A percentile compares a stretch with the other conserved stretches of the same genome.
Evolutionary conservation across 2,797 vertebrate genomes (phyloP).

Genomic region (Acestrorhynchus altus): DNA sequence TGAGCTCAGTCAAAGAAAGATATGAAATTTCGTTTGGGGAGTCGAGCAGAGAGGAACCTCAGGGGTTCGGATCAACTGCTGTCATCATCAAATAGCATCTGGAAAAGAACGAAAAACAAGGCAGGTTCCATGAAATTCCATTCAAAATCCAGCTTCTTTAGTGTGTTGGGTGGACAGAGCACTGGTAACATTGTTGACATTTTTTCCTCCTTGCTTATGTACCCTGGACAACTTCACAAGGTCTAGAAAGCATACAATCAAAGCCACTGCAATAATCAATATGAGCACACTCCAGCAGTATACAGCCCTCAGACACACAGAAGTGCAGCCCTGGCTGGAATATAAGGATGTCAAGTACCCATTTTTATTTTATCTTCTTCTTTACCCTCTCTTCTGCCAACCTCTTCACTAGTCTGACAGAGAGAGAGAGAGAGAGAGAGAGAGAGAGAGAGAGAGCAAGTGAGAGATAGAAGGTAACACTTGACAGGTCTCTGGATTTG

Average conservation of each 20-base stretch:
- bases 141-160: neutral
- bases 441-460: conserved; percentile 8
- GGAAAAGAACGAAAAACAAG: neutral
- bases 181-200: neutral
- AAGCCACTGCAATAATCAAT: conserved; percentile 6
- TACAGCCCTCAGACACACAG: conserved; percentile 29
- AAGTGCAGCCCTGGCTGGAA: neutral
- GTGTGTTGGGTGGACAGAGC: neutral
- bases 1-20: neutral
- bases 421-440: conserved; percentile 17
- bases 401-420: conserved; percentile 34
- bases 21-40: neutral
- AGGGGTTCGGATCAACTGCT: neutral
- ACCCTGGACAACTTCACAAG: neutral
- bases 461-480: conserved; percentile 33
- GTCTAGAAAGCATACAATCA: neutral
- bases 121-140: neutral
- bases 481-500: conserved; percentile 34
- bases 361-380: conserved; percentile 4
- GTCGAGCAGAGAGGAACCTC: neutral
- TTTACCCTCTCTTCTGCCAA: neutral
- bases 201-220: neutral
- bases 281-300: conserved; percentile 29
- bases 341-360: conserved; percentile 29
- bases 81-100: neutral